Base-by-base conservation (phyloP, 2,797 vertebrate genomes). In the Ceryle rudis region DNA sequence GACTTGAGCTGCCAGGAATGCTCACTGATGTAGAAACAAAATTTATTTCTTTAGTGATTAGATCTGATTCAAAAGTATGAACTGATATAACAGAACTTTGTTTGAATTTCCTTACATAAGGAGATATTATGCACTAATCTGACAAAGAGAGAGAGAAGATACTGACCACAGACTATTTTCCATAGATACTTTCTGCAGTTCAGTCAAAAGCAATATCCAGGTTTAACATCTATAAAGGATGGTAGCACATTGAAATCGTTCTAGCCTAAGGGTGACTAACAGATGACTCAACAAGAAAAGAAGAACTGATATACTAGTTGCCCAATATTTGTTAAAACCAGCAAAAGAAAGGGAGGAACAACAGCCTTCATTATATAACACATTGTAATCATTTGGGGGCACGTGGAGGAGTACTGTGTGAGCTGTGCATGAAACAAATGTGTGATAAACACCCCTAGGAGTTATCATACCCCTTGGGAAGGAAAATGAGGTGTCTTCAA, bases 21-120 rank as follows among this genome's bases (percentile, higher is more conserved):
- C 28, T 42, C 3, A 0, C 18, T 46, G 41, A 61, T 81, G 92
- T n/a, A 77, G 44, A 28, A 83, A 95, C 28, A 31, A 33, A 37
- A 81, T 86, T 89, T 92, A 57, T 92, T 95, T 90, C 62, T 86
- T 6, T 28, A 66, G 62, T 33, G 28, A 75, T 94, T 83, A 96
- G 81, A 86, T 80, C 3, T 1, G 21, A 92, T 84, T 91, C 44
- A 16, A 73, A 94, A 89, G 31, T 47, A 83, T 77, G 96, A 89
- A 84, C 31, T 37, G 55, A 80, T 72, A 74, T 35, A 86, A 90
- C 66, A 87, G 62, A 96, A 75, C 42, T 79, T 57, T 77, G 79
- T 90, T 46, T 67, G 61, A 95, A 87, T 49, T 83, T 86, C 78
- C 60, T 81, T 81, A 72, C 44, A 23, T 33, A 54, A 90, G 23